phyloP scores from a whole-genome alignment of 2,797 vertebrate species.

The Hafferia zeledoni region DNA sequence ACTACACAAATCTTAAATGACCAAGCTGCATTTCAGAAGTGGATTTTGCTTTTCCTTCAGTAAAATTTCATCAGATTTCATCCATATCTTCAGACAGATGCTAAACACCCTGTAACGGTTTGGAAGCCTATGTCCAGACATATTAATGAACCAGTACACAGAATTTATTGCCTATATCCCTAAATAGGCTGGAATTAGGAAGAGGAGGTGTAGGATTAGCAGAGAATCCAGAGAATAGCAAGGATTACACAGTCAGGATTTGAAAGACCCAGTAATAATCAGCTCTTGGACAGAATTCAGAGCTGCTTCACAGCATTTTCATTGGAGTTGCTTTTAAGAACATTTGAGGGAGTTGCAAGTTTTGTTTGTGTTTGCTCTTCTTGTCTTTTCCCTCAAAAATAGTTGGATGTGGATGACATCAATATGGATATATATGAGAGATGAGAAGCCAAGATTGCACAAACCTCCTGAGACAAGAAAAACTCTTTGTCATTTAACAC shows the following conservation, averaged over 20 bases:
- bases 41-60: not conserved
- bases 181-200: not conserved
- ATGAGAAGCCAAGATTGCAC: not conserved
- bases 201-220: not conserved
- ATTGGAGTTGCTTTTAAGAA: not conserved
- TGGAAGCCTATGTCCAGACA: not conserved
- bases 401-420: not conserved
- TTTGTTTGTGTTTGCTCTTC: not conserved
- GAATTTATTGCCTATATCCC: not conserved
- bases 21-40: not conserved
- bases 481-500: accelerated
- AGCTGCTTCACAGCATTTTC: not conserved
- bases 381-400: not conserved
- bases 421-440: accelerated
- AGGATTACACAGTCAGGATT: not conserved
- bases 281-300: not conserved
- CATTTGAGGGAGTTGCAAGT: not conserved
- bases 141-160: not conserved
- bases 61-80: not conserved
- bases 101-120: not conserved
- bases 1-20: not conserved
- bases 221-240: not conserved
- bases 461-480: not conserved
- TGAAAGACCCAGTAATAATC: not conserved
- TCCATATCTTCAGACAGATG: not conserved